Evolutionary conservation across 2,113 vertebrate species (phyloP), one percentile per base, ranked within the genome.

Genomic region (Naja naja): DNA sequence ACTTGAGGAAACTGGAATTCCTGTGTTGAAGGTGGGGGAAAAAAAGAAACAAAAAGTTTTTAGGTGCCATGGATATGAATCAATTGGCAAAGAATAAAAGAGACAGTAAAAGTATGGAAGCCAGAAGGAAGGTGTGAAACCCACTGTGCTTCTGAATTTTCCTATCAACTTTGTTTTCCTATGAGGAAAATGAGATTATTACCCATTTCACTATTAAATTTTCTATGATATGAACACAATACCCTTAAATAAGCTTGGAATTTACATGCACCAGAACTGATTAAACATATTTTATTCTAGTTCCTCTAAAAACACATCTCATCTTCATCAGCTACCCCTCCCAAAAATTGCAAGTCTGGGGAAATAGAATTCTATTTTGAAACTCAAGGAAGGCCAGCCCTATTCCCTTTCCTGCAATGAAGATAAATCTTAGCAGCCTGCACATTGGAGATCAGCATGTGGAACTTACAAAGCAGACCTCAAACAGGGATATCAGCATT

Each of bases 1-100:
- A 92, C 96, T 45, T 95, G 95, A 23, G 97, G 97, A 94, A 98
- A 95, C 0, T 1, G 94, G 45, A 94, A 94, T 1, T 97, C 96
- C 98, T 98, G 7, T 88, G 18, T 93, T 92, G 86, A 95, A 22
- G 94, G 92, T 60, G 58, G 22, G 60, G 6, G 8, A 86, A 39
- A 14, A 49, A 69, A 27, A 52, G 53, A 20, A 54, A 9, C 4
- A 10, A 34, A 45, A 11, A n/a, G 7, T 12, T 27, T 58, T 85
- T 4, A 64, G n/a, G n/a, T 91, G 27, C 14, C 45, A 56, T 45
- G 45, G 53, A 56, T 55, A 16, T 90, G 27, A 34, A 85, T 39
- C n/a, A 58, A 43, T 2, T 30, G 27, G 11, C 27, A 60, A 3
- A 60, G 1, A 8, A 95, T 10, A 93, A 87, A 90, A 95, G 87